Percentiles rank a stretch among this genome's conserved stretches.
Evolutionary conservation across 2,797 vertebrate genomes (phyloP).

Genomic region (Clarias pachynema): DNA sequence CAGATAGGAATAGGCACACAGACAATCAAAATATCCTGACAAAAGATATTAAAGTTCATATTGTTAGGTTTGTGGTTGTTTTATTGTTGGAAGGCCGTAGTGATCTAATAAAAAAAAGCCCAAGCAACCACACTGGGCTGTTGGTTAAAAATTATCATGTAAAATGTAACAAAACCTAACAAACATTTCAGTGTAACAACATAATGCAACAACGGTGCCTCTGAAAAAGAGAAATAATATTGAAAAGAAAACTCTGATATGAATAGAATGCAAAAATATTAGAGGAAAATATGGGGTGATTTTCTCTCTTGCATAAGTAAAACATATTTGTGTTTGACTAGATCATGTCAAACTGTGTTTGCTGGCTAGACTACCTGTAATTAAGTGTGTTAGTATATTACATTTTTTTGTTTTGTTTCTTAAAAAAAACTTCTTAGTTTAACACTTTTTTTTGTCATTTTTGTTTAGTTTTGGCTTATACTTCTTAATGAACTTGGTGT

Average conservation of each 20-base stretch:
- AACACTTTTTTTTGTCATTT: neutral
- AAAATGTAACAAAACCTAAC: conserved; percentile 14
- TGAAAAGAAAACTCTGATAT: neutral
- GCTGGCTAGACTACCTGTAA: conserved; percentile 8
- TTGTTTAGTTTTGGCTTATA: neutral
- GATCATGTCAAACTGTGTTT: neutral
- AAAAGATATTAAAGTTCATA: neutral
- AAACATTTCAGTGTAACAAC: conserved; percentile 35
- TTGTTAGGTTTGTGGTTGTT: neutral
- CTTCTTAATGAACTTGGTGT: neutral
- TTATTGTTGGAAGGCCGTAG: neutral
- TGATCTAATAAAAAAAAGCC: neutral
- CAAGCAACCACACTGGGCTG: neutral
- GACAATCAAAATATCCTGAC: neutral
- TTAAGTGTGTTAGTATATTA: conserved; percentile 34
- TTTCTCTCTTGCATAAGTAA: conserved; percentile 5
- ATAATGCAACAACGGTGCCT: neutral
- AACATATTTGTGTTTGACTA: conserved; percentile 15
- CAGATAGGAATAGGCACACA: neutral
- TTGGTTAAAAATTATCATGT: neutral
- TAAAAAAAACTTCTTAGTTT: neutral
- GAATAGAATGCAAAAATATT: neutral
- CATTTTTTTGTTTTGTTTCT: neutral
- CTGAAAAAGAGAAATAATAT: conserved; percentile 18
- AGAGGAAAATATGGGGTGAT: conserved; percentile 26